Percentiles rank a stretch among this genome's conserved stretches.
These are phyloP conservation scores for Rhinogobio ventralis DNA, from an alignment of 2,797 vertebrate genomes.

Conservation along the genomic window DNA sequence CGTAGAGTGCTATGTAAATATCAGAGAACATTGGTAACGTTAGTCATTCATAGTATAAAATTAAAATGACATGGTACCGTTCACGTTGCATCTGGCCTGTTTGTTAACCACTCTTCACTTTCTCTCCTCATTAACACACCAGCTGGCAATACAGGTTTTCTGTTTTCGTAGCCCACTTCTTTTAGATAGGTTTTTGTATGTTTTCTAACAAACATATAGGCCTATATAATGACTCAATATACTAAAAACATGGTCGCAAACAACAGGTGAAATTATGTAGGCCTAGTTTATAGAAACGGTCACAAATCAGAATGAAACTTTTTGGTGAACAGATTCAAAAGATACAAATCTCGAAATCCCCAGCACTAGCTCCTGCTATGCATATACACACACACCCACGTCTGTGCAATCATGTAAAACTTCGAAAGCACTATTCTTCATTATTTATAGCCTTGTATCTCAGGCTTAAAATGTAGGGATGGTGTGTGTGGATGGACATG, in stretches of 20 bases:
- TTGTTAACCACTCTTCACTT: conserved; percentile 4
- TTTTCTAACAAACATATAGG: not conserved
- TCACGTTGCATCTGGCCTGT: conserved; percentile 13
- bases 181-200: not conserved
- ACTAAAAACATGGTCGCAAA: not conserved
- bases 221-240: too few relatives aligned
- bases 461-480: not conserved
- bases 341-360: not conserved
- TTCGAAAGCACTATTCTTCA: conserved; percentile 71
- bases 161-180: conserved; percentile 39
- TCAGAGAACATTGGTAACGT: not conserved
- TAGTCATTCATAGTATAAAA: not conserved
- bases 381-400: not conserved
- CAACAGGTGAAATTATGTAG: not conserved
- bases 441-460: conserved; percentile 71
- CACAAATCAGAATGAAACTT: not conserved
- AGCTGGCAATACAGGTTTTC: not conserved
- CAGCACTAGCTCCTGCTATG: not conserved
- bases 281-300: not conserved
- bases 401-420: conserved; percentile 70
- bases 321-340: not conserved
- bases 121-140: conserved; percentile 20
- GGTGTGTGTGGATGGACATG: conserved; percentile 73
- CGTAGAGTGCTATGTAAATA: not conserved
- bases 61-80: not conserved